Base-by-base conservation (phyloP, 1,140 invertebrate species). In the Anthonomus grandis region DNA sequence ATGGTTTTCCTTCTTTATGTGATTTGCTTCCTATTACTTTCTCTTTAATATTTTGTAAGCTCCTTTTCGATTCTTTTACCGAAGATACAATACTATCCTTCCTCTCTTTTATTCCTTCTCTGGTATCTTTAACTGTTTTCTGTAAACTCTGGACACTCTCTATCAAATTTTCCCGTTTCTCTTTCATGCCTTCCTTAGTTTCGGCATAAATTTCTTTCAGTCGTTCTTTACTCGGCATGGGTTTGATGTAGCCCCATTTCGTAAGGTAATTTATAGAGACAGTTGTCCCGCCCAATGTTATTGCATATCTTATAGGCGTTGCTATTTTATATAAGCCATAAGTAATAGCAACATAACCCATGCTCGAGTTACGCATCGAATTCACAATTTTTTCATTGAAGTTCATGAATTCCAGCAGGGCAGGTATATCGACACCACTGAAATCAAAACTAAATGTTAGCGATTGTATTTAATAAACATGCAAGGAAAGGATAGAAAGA, bases 311-410 rank as follows among this genome's bases (percentile, higher is more conserved):
- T 12, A 90, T 67, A 1, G 95, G 95, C 17, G 93, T 94, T 12
- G 86, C 85, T 60, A 97, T 78, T 80, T 98, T 97, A 71, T 96
- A 97, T 64, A 93, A 78, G 4, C 90, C 85, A 76, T 93, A 95
- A 0, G 92, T 82, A 13, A 95, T 78, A 12, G 93, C 93, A 69
- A 91, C 77, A 74, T 93, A 85, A n/a, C 93, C 94, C 65, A 91
- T 85, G 66, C 81, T 82, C 0, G 90, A 89, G 52, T 86, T 81
- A 68, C 79, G 81, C 46, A 96, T 74, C 41, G 86, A 83, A 37
- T 84, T 78, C 23, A 91, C 78, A 19, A 95, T 79, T 56, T 75
- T 83, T 65, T 95, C 90, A 75, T 84, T 86, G 0, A 92, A 67
- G 63, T 87, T 82, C 22, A 91, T 60, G 10, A 76, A 79, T 74